Evolutionary conservation across 2,888 invertebrate species (phyloP), one percentile per base, ranked within the genome.

Genomic region (Nematopogon swammerdamellus): DNA sequence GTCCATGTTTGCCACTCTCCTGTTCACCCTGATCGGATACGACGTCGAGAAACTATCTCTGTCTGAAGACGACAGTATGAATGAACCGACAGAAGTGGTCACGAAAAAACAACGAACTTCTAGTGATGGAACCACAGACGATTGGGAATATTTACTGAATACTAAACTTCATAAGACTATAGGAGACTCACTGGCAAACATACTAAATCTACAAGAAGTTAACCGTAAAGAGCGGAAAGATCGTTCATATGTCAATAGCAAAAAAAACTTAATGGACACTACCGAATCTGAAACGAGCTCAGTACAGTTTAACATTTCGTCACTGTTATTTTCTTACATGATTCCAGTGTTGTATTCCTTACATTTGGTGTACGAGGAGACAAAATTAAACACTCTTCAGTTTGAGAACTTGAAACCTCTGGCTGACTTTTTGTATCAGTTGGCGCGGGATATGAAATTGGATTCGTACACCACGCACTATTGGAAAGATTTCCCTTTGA

Each of bases 321-420:
- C 90, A 0, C 64, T 86, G 1, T 70, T 95, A 2, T 94, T 91
- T 59, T 82, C 86, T 0, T 85, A 88, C 58, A 83, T 91, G 11
- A 82, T 90, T 5, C 81, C 89, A 49, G 81, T 95, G 25, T 81
- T 95, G 50, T 92, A 87, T 63, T 83, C 90, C 0, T 76, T 97
- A 30, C 97, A 97, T 73, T 75, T 97, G 25, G 81, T 95, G 0
- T 96, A 96, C 61, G 96, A 97, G 80, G 95, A 96, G 63, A 76
- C 93, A 3, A 96, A 96, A 64, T 67, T 96, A 50, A 90, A 93
- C 60, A 82, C 85, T 0, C 72, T 91, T 0, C 71, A 89, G 56
- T 82, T 83, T 46, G 85, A 85, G 50, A 86, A 89, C 57, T 65
- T 92, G 53, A 82, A 84, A 49, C 80, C 86, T 0, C 63, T 96